Base-by-base conservation (phyloP, 2,888 invertebrate species). In the Ctena decussata region DNA sequence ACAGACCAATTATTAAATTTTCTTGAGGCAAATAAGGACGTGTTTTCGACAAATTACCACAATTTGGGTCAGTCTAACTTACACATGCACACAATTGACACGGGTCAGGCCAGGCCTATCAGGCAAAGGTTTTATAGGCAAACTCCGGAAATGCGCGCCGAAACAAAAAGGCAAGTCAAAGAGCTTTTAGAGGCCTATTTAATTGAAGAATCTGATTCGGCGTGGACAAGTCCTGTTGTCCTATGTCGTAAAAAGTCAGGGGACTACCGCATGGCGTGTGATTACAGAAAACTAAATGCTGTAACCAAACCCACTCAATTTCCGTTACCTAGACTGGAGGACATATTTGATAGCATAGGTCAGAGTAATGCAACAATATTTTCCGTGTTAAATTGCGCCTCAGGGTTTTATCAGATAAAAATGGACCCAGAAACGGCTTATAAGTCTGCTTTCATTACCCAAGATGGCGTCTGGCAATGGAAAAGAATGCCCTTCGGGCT, bases 401-500 rank as follows among this genome's bases (percentile, higher is more conserved):
- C 82, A 5, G 84, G 84, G 0, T 86, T 78, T 24, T 86, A 76
- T 46, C 82, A 84, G 73, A 86, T 82, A 53, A 77, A 72, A n/a
- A 30, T 87, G 3, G 82, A 84, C 60, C 82, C 18, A 24, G 21
- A 53, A 12, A 53, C 53, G 6, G 15, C 15, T 8, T 21, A 53
- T 24, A 90, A 90, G 53, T 70, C 85, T 27, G 85, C 89, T 18
- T 90, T 90, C 70, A 79, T 90, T 0, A 88, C 87, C 1, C 90
- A 88, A 27, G 74, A 83, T 39, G 85, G 84, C 15, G 76, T 84
- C 3, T 89, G 69, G 72, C 69, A 74, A 21, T 90, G 74, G 24
- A 85, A 76, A 24, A 5, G 60, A 6, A 60, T 60, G 27, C 60
- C 60, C 27, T 60, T 30, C 78, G 87, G 87, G 5, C 46, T 90